Evolutionary conservation across 2,113 vertebrate genomes (phyloP), one percentile per base, ranked within the genome.

Genomic region (Megalops atlanticus): DNA sequence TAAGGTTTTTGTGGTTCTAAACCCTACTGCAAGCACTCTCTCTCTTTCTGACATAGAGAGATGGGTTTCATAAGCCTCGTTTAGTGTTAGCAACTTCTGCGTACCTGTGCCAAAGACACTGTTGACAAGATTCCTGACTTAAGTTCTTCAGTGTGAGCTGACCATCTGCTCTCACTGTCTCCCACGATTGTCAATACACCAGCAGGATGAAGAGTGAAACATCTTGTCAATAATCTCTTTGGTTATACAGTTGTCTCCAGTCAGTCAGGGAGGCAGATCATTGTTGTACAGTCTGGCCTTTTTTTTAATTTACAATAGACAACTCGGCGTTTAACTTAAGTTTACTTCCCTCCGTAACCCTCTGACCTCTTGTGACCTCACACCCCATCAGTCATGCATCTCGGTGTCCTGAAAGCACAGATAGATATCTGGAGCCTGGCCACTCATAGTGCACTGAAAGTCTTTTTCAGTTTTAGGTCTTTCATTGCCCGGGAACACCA

Each of bases 321-420:
- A 39, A 47, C 12, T 5, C 33, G 10, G 27, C 41, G n/a, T 47
- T 54, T 54, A 78, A 58, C 18, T 3, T 14, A 27, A 24, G 47
- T 43, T 70, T 64, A 24, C 33, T 18, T 21, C n/a, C 40, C 21
- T 18, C 27, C 11, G 40, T 75, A 43, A 54, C 72, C 4, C 49
- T 40, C 38, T 58, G 79, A n/a, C 72, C 24, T 24, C 18, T 74
- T 16, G 11, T 40, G 38, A 40, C 40, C 38, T 40, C 40, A 40
- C 72, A 40, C 72, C 24, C 41, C 79, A 45, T 80, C 70, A 74
- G 71, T 72, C 68, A 40, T 27, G 36, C 21, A 31, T 33, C 72
- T 54, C 35, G 8, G n/a, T 36, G 41, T 52, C 52, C 27, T 81
- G 35, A 14, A 36, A 45, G 41, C n/a, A 31, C 47, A 75, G 33